A percentile compares a stretch with the other conserved stretches of the same genome.
Conservation (phyloP, 2,888 invertebrate species). For the Pollenia angustigena region DNA sequence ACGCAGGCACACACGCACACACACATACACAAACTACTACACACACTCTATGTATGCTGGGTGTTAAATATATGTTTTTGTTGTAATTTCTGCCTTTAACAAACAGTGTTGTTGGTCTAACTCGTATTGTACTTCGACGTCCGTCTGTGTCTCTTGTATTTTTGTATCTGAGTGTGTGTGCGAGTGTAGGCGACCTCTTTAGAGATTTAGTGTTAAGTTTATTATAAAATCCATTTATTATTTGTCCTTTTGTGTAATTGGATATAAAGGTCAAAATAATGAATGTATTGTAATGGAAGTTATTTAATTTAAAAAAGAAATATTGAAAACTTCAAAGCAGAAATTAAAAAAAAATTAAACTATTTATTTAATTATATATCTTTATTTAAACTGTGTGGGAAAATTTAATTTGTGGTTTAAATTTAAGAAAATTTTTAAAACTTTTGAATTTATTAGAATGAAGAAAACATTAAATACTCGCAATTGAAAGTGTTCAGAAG, state of each 20-base stretch:
- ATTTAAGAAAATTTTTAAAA: neutral
- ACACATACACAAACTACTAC: neutral
- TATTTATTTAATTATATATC: slow-evolving; percentile 44
- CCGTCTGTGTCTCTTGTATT: neutral
- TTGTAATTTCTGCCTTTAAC: neutral
- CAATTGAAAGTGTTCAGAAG: neutral
- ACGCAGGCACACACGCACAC: neutral
- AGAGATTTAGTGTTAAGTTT: slow-evolving; percentile 66
- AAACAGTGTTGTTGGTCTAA: neutral
- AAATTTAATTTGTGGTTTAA: slow-evolving; percentile 15
- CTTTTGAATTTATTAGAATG: too few species aligned
- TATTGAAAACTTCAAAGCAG: neutral
- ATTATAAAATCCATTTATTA: slow-evolving; percentile 70
- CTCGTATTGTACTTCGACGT: too few species aligned
- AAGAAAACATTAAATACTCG: too few species aligned
- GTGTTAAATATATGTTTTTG: neutral
- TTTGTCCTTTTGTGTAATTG: slow-evolving; percentile 62
- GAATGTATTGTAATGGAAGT: slow-evolving; percentile 56
- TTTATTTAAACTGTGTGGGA: slow-evolving; percentile 14
- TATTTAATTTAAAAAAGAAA: slow-evolving; percentile 52
- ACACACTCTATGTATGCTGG: neutral
- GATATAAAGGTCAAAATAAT: slow-evolving; percentile 68
- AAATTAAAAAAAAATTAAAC: slow-evolving; percentile 10
- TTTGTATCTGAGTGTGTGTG: neutral
- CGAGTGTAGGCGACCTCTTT: slow-evolving; percentile 36